These are phyloP conservation scores for Microplitis demolitor DNA, from an alignment of 1,140 invertebrate species.

Conservation along the genomic window DNA sequence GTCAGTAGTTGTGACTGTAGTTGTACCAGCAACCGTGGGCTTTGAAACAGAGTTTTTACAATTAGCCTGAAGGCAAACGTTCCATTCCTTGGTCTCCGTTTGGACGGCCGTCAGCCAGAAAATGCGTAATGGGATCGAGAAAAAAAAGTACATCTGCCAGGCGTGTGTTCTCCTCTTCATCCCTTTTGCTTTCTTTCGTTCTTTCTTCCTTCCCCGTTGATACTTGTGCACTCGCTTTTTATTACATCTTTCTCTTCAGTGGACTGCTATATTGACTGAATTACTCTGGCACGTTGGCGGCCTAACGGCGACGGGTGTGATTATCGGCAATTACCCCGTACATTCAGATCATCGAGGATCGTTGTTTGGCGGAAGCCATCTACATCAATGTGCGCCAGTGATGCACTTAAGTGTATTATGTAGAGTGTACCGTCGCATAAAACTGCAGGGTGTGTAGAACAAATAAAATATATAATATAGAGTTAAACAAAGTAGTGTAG, in stretches of 20 bases:
- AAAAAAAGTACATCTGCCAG: slow-evolving; percentile 25
- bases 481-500: neutral
- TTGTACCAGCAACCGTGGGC: neutral
- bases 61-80: neutral
- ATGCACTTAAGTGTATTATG: too few relatives aligned
- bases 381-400: neutral
- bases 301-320: slow-evolving; percentile 41
- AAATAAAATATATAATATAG: neutral
- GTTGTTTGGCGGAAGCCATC: slow-evolving; percentile 27
- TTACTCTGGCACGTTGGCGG: slow-evolving; percentile 16
- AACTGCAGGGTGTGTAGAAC: too few relatives aligned
- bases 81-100: neutral
- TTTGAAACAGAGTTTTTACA: slow-evolving; percentile 16
- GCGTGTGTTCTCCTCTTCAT: neutral
- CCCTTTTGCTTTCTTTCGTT: neutral
- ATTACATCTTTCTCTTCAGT: neutral
- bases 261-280: neutral
- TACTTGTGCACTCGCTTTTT: neutral
- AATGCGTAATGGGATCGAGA: slow-evolving; percentile 9
- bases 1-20: neutral
- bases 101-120: slow-evolving; percentile 18
- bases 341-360: slow-evolving; percentile 40
- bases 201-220: neutral
- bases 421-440: too few relatives aligned
- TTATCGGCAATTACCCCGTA: slow-evolving; percentile 45